These are phyloP conservation scores for Beaufortia kweichowensis DNA, from an alignment of 2,113 vertebrate genomes.

Conservation along the genomic window DNA sequence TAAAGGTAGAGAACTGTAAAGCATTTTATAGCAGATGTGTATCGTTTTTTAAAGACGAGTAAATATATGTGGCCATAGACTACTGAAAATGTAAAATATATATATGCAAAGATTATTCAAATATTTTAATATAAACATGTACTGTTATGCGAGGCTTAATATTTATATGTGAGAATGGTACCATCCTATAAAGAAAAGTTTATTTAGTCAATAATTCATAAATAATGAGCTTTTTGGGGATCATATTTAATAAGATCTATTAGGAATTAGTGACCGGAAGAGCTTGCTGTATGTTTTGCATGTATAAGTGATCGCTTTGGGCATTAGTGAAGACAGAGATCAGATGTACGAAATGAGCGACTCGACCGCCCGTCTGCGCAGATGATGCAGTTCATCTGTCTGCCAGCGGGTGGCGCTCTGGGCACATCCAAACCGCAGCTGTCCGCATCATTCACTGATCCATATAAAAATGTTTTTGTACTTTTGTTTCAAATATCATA, in stretches of 20 bases:
- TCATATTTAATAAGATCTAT: background rate
- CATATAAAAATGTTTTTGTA: background rate
- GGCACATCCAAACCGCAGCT: slow-evolving; percentile 18
- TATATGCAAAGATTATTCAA: too few species aligned
- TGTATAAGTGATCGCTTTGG: background rate
- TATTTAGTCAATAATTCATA: background rate
- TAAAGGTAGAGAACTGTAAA: background rate
- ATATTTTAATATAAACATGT: too few species aligned
- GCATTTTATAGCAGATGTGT: background rate
- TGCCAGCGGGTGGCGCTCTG: slow-evolving; percentile 39
- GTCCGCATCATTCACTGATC: background rate
- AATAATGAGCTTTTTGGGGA: background rate
- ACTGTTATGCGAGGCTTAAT: too few species aligned
- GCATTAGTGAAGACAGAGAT: background rate
- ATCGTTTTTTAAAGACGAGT: background rate
- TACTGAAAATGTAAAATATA: too few species aligned
- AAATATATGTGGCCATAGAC: background rate
- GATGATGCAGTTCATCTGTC: background rate
- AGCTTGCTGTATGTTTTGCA: background rate
- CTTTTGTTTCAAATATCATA: background rate
- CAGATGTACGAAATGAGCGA: background rate
- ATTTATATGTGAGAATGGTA: too few species aligned
- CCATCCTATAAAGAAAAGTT: background rate
- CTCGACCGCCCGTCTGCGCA: background rate
- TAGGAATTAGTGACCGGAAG: background rate